Conservation (phyloP, 1,140 invertebrate species). For the Hydropsyche tenuis region DNA sequence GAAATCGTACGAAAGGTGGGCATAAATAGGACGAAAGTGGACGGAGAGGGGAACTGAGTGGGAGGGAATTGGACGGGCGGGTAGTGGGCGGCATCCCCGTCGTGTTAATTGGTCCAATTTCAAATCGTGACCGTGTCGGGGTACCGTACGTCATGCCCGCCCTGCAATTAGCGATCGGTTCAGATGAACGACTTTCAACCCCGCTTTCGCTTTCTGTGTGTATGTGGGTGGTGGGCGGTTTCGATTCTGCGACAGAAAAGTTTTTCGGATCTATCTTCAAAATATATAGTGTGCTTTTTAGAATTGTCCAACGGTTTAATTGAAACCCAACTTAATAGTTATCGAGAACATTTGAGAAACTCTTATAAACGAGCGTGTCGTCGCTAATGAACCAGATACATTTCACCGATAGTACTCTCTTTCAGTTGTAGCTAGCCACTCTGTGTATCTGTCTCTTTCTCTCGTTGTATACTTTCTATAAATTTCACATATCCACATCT, state of each 20-base stretch:
- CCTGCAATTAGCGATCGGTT: slow-evolving; percentile 43
- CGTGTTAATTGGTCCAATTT: slow-evolving; percentile 40
- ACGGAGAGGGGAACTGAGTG: neutral
- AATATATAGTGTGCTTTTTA: too few relatives aligned
- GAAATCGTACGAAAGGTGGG: too few relatives aligned
- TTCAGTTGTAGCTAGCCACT: too few relatives aligned
- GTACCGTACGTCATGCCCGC: slow-evolving; percentile 13
- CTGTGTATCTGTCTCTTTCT: too few relatives aligned
- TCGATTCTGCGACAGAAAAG: neutral
- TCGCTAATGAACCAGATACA: slow-evolving; percentile 23
- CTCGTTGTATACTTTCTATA: neutral
- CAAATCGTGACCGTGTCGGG: slow-evolving; percentile 29
- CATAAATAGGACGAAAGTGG: too few relatives aligned
- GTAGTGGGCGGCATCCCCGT: neutral
- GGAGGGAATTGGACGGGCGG: too few relatives aligned
- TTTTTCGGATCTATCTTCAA: too few relatives aligned
- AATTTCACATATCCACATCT: neutral
- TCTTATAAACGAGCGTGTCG: neutral
- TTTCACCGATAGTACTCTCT: slow-evolving; percentile 3
- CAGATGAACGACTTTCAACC: slow-evolving; percentile 42
- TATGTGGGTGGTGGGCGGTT: too few relatives aligned
- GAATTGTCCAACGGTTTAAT: too few relatives aligned
- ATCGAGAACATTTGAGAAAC: neutral
- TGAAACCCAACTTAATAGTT: too few relatives aligned
- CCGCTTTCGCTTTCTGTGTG: neutral